Percentiles rank a stretch among this genome's conserved stretches.
Conservation (phyloP, 1,140 invertebrate species). For the Mamestra configurata region DNA sequence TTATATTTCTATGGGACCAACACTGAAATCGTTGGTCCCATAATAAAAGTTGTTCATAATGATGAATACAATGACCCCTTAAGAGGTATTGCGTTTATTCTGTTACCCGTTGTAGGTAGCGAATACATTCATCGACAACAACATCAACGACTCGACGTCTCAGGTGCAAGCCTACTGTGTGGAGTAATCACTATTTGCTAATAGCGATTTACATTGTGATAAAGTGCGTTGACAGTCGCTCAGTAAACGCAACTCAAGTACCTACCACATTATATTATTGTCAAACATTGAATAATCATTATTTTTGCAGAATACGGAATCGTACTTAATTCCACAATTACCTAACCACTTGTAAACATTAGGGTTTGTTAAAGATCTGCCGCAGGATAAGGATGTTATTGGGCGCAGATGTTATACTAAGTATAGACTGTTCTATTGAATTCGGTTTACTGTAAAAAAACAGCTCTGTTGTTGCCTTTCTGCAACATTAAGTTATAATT, state of each 20-base stretch:
- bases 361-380: conserved; percentile 30
- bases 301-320: conserved; percentile 58
- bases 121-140: too few species aligned
- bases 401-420: conserved; percentile 44
- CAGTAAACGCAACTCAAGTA: conserved; percentile 61
- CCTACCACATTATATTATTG: conserved; percentile 76
- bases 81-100: too few species aligned
- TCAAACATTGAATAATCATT: conserved; percentile 54
- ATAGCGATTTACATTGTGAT: conserved; percentile 28
- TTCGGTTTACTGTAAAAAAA: not conserved
- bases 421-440: not conserved
- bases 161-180: not conserved
- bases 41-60: too few species aligned
- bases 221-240: conserved; percentile 62
- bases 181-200: conserved; percentile 12
- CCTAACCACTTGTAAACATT: conserved; percentile 41
- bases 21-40: too few species aligned
- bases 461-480: not conserved
- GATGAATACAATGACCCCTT: too few species aligned
- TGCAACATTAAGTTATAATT: not conserved
- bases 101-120: too few species aligned
- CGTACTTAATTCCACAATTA: conserved; percentile 24
- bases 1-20: too few species aligned
- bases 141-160: too few species aligned
- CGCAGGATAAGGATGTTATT: conserved; percentile 31